These are phyloP conservation scores for Trichosurus vulpecula DNA, from an alignment of 2,797 vertebrate genomes.

Conservation along the genomic window DNA sequence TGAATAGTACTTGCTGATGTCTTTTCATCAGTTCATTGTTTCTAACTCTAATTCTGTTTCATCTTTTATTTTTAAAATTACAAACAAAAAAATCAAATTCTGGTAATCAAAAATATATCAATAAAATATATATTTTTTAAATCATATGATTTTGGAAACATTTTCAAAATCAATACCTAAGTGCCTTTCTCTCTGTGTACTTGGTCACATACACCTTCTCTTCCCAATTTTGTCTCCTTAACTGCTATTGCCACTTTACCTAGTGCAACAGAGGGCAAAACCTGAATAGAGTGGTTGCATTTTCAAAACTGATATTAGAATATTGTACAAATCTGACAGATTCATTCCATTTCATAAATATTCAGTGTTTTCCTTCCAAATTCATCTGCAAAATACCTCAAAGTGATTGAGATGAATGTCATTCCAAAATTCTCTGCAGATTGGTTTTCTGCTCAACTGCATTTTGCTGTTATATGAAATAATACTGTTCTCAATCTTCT, in stretches of 20 bases:
- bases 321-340: neutral
- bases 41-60: neutral
- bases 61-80: neutral
- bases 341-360: neutral
- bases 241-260: neutral
- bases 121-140: neutral
- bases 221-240: neutral
- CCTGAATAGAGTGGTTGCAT: neutral
- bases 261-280: neutral
- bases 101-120: neutral
- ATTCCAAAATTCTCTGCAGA: neutral
- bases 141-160: neutral
- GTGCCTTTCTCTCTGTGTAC: neutral
- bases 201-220: neutral
- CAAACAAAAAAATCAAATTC: neutral
- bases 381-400: neutral
- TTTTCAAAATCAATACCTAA: neutral
- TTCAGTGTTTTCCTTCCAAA: neutral
- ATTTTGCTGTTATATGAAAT: neutral
- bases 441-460: neutral
- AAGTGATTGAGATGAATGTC: neutral
- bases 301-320: neutral
- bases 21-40: neutral
- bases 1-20: neutral
- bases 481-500: neutral